phyloP scores from a whole-genome alignment of 2,113 vertebrate genomes.

The Pangasianodon hypophthalmus region DNA sequence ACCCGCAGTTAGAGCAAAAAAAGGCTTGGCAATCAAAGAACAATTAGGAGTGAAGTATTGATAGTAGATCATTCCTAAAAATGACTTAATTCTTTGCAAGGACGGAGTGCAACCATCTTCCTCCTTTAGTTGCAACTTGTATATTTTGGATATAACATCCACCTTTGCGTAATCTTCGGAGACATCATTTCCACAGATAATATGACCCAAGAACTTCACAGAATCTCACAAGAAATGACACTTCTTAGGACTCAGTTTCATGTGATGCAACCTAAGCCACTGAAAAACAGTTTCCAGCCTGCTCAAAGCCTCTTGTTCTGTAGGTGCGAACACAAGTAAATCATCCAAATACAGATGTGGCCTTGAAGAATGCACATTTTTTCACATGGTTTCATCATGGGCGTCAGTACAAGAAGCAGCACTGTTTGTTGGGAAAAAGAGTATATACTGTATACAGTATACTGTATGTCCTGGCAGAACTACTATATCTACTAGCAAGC shows the following conservation, averaged over 20 bases:
- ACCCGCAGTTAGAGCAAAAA: conserved; percentile 34
- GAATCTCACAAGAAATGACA: too few species aligned
- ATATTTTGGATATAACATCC: not conserved
- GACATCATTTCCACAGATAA: not conserved
- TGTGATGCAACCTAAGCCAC: not conserved
- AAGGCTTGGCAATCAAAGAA: conserved; percentile 12
- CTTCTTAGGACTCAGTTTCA: conserved; percentile 10
- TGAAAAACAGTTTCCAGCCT: not conserved
- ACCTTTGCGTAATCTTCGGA: conserved; percentile 5
- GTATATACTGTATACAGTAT: too few species aligned
- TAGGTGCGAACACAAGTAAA: not conserved
- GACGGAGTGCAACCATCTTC: conserved; percentile 19
- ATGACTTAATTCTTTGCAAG: conserved; percentile 33
- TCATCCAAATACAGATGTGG: not conserved
- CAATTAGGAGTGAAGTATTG: conserved; percentile 22
- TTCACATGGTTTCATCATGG: too few species aligned
- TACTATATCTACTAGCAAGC: too few species aligned
- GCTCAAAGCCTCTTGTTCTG: not conserved
- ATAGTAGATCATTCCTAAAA: conserved; percentile 42
- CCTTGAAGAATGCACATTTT: too few species aligned
- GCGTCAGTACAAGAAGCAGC: too few species aligned
- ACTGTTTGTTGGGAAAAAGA: too few species aligned
- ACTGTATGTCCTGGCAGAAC: too few species aligned
- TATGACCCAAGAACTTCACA: not conserved
- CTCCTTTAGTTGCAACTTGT: not conserved